These are phyloP conservation scores for Dusona sp. DNA, from an alignment of 2,888 invertebrate genomes.

Conservation along the genomic window DNA sequence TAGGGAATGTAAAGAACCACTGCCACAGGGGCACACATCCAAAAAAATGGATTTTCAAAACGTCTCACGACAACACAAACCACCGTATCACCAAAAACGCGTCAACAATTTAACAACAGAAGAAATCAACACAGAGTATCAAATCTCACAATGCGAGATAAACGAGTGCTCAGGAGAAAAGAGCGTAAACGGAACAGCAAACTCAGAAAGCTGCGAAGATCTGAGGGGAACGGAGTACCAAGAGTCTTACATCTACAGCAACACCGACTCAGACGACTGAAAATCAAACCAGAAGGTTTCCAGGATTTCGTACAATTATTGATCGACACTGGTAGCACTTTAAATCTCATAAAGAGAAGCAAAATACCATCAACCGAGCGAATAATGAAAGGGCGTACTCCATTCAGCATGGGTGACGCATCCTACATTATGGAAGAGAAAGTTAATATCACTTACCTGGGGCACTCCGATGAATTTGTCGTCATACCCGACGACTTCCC, in stretches of 20 bases:
- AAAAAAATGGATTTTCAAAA: too few relatives aligned
- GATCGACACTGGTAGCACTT: constrained; percentile 29
- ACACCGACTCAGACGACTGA: constrained; percentile 26
- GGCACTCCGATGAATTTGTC: constrained; percentile 20
- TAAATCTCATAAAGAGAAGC: constrained; percentile 24
- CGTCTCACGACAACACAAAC: background rate
- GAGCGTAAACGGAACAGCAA: constrained; percentile 17
- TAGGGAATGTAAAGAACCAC: constrained; percentile 10
- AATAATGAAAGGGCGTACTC: background rate
- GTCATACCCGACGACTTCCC: constrained; percentile 27
- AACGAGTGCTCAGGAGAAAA: constrained; percentile 17
- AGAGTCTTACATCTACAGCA: constrained; percentile 41
- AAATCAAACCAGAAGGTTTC: constrained; percentile 42
- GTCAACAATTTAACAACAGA: constrained; percentile 20
- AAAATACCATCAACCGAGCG: background rate
- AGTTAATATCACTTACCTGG: constrained; percentile 10
- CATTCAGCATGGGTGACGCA: constrained; percentile 27
- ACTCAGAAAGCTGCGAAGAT: constrained; percentile 25
- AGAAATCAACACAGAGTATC: constrained; percentile 17
- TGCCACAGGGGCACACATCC: too few relatives aligned
- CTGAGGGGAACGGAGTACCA: constrained; percentile 26
- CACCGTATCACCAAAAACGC: constrained; percentile 21
- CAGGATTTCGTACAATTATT: constrained; percentile 1
- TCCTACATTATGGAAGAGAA: constrained; percentile 23
- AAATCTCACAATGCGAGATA: background rate